Evolutionary conservation across 2,797 vertebrate genomes (phyloP), one percentile per base, ranked within the genome.

Genomic region (Sparus aurata): DNA sequence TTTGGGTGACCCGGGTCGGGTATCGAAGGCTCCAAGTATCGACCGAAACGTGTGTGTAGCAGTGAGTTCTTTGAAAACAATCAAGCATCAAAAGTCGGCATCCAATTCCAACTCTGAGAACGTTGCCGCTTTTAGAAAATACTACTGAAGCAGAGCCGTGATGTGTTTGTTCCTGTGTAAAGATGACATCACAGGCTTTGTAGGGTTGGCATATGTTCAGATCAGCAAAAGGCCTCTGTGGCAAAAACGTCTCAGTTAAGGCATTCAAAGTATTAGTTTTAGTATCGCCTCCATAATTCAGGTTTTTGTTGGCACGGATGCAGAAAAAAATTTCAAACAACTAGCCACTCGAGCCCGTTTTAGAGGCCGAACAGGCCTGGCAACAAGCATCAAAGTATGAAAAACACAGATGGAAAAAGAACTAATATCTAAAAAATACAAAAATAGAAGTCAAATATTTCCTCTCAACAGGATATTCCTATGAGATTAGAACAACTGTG

Each of bases 401-500:
- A 49, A 54, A 80, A 11, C 34, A 38, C 27, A 25, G 27, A 3
- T 4, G 1, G 17, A 66, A 69, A 73, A 70, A 62, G n/a, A n/a
- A 2, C 5, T 4, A 64, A 10, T 12, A 47, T 27, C 23, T 49
- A 18, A 52, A 34, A 22, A 23, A 59, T n/a, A 30, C 27, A 16
- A 47, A 59, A 22, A 27, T 23, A 12, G 25, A 22, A 55, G 70
- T 65, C 12, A 54, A 55, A 76, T 20, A 49, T 47, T 72, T 75
- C 20, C 25, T 54, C 41, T 52, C 17, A 69, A 69, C 60, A 25
- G 66, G 58, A 54, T 25, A 74, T 57, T 54, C 72, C 70, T 57
- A 4, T 49, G 62, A 80, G 78, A 88, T 61, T 67, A 47, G 62
- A 78, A 79, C 57, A 52, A 52, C 62, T 53, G 58, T 52, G 43